Percentiles rank a stretch among this genome's conserved stretches.
phyloP scores from a whole-genome alignment of 2,888 invertebrate species.

The Brachypalpus laphriformis region DNA sequence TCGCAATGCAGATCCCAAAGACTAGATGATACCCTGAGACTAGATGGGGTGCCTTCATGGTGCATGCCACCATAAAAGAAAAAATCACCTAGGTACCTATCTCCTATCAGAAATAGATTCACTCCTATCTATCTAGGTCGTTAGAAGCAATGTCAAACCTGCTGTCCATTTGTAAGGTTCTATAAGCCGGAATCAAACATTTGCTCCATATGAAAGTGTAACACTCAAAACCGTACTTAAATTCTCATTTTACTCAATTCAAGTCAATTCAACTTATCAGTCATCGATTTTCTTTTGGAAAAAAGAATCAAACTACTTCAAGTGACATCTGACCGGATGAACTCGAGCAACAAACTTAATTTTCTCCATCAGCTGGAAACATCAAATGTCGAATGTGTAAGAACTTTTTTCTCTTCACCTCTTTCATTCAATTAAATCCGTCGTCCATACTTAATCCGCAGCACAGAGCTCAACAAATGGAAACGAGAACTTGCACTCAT shows the following conservation, averaged over 20 bases:
- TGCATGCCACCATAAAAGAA: no score
- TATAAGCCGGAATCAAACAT: no score
- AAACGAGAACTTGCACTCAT: background rate
- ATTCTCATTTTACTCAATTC: background rate
- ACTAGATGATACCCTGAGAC: no score
- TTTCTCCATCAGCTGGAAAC: conserved; percentile 4
- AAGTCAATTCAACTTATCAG: background rate
- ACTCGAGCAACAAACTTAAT: background rate
- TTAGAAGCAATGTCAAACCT: no score
- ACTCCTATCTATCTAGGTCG: no score
- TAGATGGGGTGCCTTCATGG: no score
- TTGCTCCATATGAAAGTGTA: no score
- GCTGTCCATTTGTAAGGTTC: no score
- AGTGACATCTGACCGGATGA: background rate
- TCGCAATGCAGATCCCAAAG: no score
- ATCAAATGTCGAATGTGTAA: background rate
- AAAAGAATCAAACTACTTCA: background rate
- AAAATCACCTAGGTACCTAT: no score
- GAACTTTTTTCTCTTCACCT: background rate
- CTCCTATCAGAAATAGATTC: no score
- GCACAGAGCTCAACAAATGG: background rate
- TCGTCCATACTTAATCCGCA: conserved; percentile 2
- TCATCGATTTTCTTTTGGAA: background rate
- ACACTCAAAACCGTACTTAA: background rate
- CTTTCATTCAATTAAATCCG: background rate